Evolutionary conservation across 2,113 vertebrate species (phyloP), one percentile per base, ranked within the genome.

Genomic region (Piaya cayana): DNA sequence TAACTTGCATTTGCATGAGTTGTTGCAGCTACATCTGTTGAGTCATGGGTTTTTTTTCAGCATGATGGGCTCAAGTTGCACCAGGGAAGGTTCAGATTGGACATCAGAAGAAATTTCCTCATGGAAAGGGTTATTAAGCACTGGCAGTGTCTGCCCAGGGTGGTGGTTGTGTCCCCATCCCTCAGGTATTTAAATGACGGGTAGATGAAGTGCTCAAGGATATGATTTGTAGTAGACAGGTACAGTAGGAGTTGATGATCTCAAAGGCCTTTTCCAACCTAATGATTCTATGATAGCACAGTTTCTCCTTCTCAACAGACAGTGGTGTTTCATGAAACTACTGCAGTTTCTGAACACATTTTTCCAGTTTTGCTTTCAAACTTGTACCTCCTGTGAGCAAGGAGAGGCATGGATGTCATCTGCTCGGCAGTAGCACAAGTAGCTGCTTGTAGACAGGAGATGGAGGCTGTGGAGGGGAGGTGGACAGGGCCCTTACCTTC

Each of bases 311-410:
- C 59, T 59, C 45, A 34, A 17, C 50, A 36, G 39, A 45, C 27
- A 19, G 34, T 1, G 1, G 12, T 12, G 9, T 69, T 84, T 89
- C 20, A 43, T 14, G 7, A 45, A 32, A 37, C 53, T 45, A 2
- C 60, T 43, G 13, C 7, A 1, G 25, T 43, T 63, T 85, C 53
- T n/a, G 42, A 77, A 32, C 20, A 12, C 2, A 2, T n/a, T 32
- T 32, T 58, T 74, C 15, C 3, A n/a, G 36, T 85, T 65, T 45
- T 68, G 60, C 59, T 29, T 83, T 52, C 39, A 13, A 23, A 16
- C 56, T 15, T 30, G 23, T 36, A 13, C 13, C 2, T 49, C 23
- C 5, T 3, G 1, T 43, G 49, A n/a, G 6, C 0, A 3, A 34
- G n/a, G 34, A 12, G 9, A 39, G 59, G 6, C 14, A 15, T 2